Percentiles rank a stretch among this genome's conserved stretches.
These are phyloP conservation scores for Ochropleura leucogaster DNA, from an alignment of 2,888 invertebrate genomes.

Conservation along the genomic window DNA sequence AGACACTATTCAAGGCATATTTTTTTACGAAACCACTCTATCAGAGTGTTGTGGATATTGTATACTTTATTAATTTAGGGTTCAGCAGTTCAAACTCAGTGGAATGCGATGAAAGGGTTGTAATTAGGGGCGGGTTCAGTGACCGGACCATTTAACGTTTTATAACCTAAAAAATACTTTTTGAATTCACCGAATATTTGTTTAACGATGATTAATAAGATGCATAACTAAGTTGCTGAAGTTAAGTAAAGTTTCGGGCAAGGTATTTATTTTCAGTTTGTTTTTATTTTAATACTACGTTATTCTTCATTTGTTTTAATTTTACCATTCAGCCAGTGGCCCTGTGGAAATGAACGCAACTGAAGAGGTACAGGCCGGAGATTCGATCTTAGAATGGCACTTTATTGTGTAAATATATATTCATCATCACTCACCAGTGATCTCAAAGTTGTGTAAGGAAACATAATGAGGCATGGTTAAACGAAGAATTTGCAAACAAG, in stretches of 20 bases:
- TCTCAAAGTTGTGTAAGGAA: neutral
- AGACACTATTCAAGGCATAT: neutral
- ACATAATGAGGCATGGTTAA: neutral
- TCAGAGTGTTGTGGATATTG: slow-evolving; percentile 29
- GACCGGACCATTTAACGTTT: slow-evolving; percentile 21
- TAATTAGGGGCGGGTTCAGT: slow-evolving; percentile 45
- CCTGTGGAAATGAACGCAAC: neutral
- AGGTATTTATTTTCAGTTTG: neutral
- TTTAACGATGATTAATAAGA: neutral
- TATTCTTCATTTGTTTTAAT: neutral
- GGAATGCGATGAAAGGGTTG: slow-evolving; percentile 39
- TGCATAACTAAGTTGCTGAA: neutral
- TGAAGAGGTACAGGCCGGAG: neutral
- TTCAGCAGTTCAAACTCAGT: slow-evolving; percentile 28
- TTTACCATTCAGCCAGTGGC: neutral
- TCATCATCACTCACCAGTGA: no score
- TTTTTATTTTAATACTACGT: neutral
- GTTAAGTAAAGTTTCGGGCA: neutral
- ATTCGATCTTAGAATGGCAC: neutral
- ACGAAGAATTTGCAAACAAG: neutral
- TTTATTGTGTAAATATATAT: neutral
- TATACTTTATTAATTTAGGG: slow-evolving; percentile 32
- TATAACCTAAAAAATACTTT: neutral
- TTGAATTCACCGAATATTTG: slow-evolving; percentile 1
- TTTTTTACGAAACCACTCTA: slow-evolving; percentile 22